phyloP scores from a whole-genome alignment of 2,888 invertebrate species.

The Hirtodrosophila histrioides region DNA sequence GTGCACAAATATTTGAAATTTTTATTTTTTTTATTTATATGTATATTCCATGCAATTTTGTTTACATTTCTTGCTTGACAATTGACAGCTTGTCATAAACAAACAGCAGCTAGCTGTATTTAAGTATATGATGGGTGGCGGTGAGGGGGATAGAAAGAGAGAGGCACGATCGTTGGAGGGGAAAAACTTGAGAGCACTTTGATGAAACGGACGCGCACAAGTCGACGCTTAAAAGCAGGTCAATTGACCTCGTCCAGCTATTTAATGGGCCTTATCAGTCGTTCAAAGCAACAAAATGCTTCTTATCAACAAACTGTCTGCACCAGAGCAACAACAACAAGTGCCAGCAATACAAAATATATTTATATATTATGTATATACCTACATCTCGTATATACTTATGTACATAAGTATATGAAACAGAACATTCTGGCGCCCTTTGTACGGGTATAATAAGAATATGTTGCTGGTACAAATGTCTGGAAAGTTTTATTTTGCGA shows the following conservation, averaged over 20 bases:
- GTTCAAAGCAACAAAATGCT: slow-evolving; percentile 68
- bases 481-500: slow-evolving; percentile 15
- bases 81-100: slow-evolving; percentile 70
- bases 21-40: slow-evolving; percentile 11
- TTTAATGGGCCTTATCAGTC: slow-evolving; percentile 74
- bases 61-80: slow-evolving; percentile 64
- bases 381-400: slow-evolving; percentile 1
- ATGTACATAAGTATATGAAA: slow-evolving; percentile 9
- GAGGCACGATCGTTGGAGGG: background rate
- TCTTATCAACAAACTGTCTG: slow-evolving; percentile 71
- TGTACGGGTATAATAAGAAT: slow-evolving; percentile 3
- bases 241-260: slow-evolving; percentile 73
- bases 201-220: slow-evolving; percentile 59
- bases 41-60: slow-evolving; percentile 47
- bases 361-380: background rate
- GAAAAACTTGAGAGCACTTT: slow-evolving; percentile 38
- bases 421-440: slow-evolving; percentile 16
- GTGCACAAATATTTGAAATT: slow-evolving; percentile 6
- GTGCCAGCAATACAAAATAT: slow-evolving; percentile 11
- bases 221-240: slow-evolving; percentile 74
- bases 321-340: slow-evolving; percentile 36
- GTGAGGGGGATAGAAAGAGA: background rate
- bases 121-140: slow-evolving; percentile 1
- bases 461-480: slow-evolving; percentile 20
- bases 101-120: slow-evolving; percentile 21